Base-by-base conservation (phyloP, 2,888 invertebrate genomes). In the Odontomyia ornata region DNA sequence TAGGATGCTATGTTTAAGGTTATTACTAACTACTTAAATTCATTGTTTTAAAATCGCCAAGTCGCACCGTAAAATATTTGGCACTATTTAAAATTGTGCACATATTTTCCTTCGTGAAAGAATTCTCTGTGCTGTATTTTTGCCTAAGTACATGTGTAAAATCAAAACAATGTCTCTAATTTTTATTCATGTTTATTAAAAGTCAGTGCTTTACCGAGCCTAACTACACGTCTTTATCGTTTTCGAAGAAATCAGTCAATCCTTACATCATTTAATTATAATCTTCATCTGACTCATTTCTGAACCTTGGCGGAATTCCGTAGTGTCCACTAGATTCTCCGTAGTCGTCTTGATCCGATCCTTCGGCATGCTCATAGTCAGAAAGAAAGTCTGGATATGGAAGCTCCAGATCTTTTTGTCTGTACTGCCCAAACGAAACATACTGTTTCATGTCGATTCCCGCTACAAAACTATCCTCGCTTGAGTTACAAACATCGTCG, bases 251-350 rank as follows among this genome's bases (percentile, higher is more conserved):
- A 4, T 18, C 52, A 4, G 4, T 52, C 52, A 52, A 15, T 13
- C 52, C 52, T 9, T n/a, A 52, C 3, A 9, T 9, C 52, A 60
- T 23, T 52, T 15, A 18, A 52, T 23, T 5, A 23, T 60, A 18
- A 11, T 60, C 60, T 5, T 60, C 60, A 7, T 60, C 91, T 83
- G 93, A 93, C 83, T 93, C 92, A 81, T 94, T 93, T 76, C 91
- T 90, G 82, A 93, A 89, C 27, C 11, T 25, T 75, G 93, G 93
- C n/a, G 93, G 94, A 82, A 93, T 90, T 28, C 91, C 91, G 46
- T 92, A 90, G 23, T 93, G 91, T 82, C 93, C 93, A 7, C 47
- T 71, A 23, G 13, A 71, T 83, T 93, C 92, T 80, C 93, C 93
- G n/a, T 91, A 91, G 77, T 91, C 87, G 84, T 92, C 89, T 82